Evolutionary conservation across 2,797 vertebrate genomes (phyloP).

Genomic region (Syndactyla subalaris): DNA sequence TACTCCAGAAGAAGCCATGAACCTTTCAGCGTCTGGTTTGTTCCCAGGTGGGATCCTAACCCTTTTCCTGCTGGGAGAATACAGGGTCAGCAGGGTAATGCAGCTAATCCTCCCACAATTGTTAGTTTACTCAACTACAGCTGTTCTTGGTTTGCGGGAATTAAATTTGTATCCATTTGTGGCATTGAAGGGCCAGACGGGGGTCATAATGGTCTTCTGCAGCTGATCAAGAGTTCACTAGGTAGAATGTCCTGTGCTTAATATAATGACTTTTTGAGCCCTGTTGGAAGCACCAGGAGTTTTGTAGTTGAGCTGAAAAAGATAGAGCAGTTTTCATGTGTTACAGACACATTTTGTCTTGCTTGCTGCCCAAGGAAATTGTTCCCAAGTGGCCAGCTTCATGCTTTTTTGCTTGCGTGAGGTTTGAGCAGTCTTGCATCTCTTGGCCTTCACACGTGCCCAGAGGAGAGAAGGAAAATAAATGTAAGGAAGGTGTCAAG

Average conservation of each 20-base stretch:
- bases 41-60: not conserved
- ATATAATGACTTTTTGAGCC: not conserved
- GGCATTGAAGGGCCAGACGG: not conserved
- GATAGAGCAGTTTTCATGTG: not conserved
- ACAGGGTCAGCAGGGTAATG: not conserved
- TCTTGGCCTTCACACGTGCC: not conserved
- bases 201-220: not conserved
- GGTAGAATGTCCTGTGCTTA: not conserved
- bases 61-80: not conserved
- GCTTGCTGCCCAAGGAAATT: not conserved
- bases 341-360: not conserved
- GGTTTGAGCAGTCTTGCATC: not conserved
- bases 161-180: not conserved
- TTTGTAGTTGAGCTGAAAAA: not conserved
- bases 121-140: conserved; percentile 8
- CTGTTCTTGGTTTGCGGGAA: conserved; percentile 2
- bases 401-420: not conserved
- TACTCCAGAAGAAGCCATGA: not conserved
- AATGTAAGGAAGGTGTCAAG: not conserved
- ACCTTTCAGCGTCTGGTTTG: not conserved
- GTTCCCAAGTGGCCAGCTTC: not conserved
- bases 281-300: not conserved
- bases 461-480: not conserved
- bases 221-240: not conserved
- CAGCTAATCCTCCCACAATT: conserved; percentile 20